phyloP scores from a whole-genome alignment of 1,140 invertebrate genomes.

The Littorina saxatilis region DNA sequence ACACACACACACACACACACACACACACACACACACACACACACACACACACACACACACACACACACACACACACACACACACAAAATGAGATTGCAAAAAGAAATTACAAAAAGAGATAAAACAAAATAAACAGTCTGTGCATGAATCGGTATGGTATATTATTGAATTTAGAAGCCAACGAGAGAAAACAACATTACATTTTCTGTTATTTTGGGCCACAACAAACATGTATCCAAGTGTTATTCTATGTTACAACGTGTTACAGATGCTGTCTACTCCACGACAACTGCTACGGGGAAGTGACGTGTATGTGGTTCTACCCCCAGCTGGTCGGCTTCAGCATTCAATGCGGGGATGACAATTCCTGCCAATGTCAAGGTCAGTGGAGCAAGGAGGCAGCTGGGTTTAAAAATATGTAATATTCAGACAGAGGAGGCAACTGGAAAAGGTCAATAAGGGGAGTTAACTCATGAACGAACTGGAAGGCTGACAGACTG shows the following conservation, averaged over 20 bases:
- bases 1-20: slow-evolving; percentile 25
- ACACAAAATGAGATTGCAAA: background rate
- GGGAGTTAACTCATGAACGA: too few species aligned
- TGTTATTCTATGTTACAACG: too few species aligned
- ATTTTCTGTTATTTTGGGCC: too few species aligned
- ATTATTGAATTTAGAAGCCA: too few species aligned
- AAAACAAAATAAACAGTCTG: too few species aligned
- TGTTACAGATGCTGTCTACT: slow-evolving; percentile 52
- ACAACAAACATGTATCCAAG: too few species aligned
- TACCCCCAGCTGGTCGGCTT: slow-evolving; percentile 56
- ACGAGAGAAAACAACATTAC: too few species aligned
- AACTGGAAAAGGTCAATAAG: too few species aligned
- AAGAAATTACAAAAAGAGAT: background rate
- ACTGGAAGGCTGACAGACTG: too few species aligned
- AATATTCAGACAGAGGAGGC: too few species aligned
- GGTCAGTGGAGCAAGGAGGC: slow-evolving; percentile 38
- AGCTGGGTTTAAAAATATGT: too few species aligned
- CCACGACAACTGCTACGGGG: slow-evolving; percentile 56
- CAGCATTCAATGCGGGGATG: slow-evolving; percentile 36
- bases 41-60: slow-evolving; percentile 25
- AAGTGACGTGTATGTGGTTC: slow-evolving; percentile 45
- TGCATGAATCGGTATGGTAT: too few species aligned
- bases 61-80: background rate
- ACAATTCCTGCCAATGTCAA: slow-evolving; percentile 41
- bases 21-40: slow-evolving; percentile 12